Conservation (phyloP, 2,113 vertebrate species). For the Fregata magnificens region DNA sequence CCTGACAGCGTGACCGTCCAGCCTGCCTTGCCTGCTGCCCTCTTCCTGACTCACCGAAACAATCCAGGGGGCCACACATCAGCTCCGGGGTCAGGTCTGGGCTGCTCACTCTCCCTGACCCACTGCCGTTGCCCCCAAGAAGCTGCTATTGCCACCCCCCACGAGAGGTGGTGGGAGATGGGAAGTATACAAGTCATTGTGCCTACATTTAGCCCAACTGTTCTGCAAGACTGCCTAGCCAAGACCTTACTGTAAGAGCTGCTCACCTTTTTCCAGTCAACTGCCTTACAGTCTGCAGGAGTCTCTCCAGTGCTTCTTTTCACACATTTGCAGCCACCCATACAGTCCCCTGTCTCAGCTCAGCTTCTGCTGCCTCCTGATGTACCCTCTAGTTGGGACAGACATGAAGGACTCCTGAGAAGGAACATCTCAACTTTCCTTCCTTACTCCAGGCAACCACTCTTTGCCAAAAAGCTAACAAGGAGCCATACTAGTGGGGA, state of each 20-base stretch:
- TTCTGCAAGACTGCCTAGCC: not conserved
- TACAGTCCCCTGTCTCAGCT: rapidly evolving
- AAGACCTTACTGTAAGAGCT: not conserved
- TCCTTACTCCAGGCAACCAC: not conserved
- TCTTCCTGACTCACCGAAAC: not conserved
- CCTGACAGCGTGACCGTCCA: rapidly evolving
- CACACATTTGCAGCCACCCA: not conserved
- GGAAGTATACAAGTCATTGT: too few species aligned
- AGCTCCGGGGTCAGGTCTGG: rapidly evolving
- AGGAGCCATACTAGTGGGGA: not conserved
- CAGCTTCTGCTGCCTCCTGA: not conserved
- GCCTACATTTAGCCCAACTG: not conserved
- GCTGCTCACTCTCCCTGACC: not conserved
- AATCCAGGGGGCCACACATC: too few species aligned
- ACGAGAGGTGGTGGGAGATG: not conserved
- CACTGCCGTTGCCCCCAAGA: not conserved
- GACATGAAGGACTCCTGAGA: not conserved
- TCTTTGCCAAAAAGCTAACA: not conserved
- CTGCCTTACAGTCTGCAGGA: not conserved
- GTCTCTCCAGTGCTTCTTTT: not conserved
- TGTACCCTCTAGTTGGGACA: not conserved
- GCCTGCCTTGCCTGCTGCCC: not conserved
- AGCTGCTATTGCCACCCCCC: not conserved
- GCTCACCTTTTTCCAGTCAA: not conserved
- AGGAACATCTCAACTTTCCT: not conserved